Evolutionary conservation across 2,888 invertebrate genomes (phyloP).

Genomic region (Luffia ferchaultella): DNA sequence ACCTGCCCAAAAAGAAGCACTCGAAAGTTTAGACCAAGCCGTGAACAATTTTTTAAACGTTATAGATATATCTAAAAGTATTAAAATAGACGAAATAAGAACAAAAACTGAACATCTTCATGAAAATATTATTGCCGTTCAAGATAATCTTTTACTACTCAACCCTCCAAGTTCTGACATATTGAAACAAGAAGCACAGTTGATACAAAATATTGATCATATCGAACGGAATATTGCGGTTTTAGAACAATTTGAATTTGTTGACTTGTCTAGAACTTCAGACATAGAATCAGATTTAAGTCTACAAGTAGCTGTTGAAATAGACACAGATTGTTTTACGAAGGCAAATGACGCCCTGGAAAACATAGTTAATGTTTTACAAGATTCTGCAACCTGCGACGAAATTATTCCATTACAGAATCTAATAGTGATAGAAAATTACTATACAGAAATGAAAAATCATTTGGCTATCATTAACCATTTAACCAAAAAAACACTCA

Average conservation of each 20-base stretch:
- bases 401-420: slow-evolving; percentile 26
- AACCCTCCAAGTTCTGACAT: slow-evolving; percentile 25
- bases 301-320: slow-evolving; percentile 29
- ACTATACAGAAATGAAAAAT: slow-evolving; percentile 36
- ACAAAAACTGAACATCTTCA: slow-evolving; percentile 35
- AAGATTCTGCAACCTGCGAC: slow-evolving; percentile 26
- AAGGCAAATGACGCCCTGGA: slow-evolving; percentile 36
- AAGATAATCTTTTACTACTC: slow-evolving; percentile 41
- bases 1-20: slow-evolving; percentile 19
- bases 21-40: slow-evolving; percentile 23
- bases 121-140: slow-evolving; percentile 29
- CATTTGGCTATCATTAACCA: slow-evolving; percentile 37
- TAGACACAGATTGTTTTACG: slow-evolving; percentile 32
- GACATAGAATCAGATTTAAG: slow-evolving; percentile 30
- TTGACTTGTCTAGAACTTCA: slow-evolving; percentile 36
- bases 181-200: slow-evolving; percentile 32
- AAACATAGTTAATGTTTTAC: slow-evolving; percentile 31
- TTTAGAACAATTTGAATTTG: slow-evolving; percentile 41
- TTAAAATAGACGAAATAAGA: slow-evolving; percentile 35
- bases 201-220: slow-evolving; percentile 39
- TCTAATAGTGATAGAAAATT: slow-evolving; percentile 35
- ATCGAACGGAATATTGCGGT: slow-evolving; percentile 43
- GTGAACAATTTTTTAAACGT: slow-evolving; percentile 32
- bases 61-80: slow-evolving; percentile 30
- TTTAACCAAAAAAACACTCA: slow-evolving; percentile 32